Percentiles rank a stretch among this genome's conserved stretches.
Conservation (phyloP, 2,113 vertebrate genomes). For the Ovibos moschatus region DNA sequence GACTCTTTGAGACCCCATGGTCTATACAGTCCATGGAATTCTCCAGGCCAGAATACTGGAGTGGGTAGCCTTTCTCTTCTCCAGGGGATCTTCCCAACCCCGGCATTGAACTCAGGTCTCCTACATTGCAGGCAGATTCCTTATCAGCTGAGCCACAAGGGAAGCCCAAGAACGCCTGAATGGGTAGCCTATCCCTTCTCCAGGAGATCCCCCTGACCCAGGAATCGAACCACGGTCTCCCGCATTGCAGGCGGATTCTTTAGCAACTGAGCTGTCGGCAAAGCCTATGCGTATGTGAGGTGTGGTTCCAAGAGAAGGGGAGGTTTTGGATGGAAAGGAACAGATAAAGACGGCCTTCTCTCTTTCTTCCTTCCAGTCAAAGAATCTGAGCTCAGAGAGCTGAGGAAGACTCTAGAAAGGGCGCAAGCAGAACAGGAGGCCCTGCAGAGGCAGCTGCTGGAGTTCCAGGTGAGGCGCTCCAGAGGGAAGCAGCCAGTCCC, state of each 20-base stretch:
- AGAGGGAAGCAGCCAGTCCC: no score
- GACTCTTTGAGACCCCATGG: fast-evolving
- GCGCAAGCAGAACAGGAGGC: conserved; percentile 26
- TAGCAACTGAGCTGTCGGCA: neutral
- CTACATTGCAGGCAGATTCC: neutral
- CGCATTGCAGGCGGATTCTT: neutral
- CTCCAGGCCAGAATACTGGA: neutral
- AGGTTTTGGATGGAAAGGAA: neutral
- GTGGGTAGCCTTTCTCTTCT: neutral
- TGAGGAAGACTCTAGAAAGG: conserved; percentile 39
- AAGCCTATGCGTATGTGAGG: neutral
- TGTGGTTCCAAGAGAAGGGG: neutral
- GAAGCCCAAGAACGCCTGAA: neutral
- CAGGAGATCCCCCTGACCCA: neutral
- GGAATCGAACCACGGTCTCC: neutral
- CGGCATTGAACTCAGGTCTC: neutral
- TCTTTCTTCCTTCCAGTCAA: neutral
- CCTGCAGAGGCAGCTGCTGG: conserved; percentile 40
- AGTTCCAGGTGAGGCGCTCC: conserved; percentile 39
- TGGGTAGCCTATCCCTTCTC: neutral
- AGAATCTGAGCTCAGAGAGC: conserved; percentile 51
- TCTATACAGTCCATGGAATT: neutral
- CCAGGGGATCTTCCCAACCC: neutral
- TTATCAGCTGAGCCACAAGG: neutral
- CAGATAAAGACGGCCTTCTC: neutral